Base-by-base conservation (phyloP, 1,140 invertebrate species). In the Dreissena rostriformis region DNA sequence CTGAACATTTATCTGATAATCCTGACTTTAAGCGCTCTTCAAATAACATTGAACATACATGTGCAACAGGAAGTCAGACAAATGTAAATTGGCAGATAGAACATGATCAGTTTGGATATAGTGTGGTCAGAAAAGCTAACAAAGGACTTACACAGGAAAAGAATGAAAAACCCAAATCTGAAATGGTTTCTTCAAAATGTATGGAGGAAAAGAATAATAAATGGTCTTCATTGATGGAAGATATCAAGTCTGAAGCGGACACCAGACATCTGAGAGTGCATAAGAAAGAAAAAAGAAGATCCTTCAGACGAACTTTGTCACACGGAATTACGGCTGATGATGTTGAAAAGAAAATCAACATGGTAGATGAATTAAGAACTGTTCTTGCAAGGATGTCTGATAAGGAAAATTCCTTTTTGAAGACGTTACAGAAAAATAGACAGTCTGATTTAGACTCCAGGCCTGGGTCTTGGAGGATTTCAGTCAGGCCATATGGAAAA, bases 21-120 rank as follows among this genome's bases (percentile, higher is more conserved):
- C 8, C 39, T 39, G 39, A 39, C 39, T 39, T 2, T 39, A 39
- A 39, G 39, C 2, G 4, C 39, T 39, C 39, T 39, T 39, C 8
- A 39, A 39, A 39, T 39, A 39, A 39, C 39, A 39, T 39, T 39
- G 8, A 39, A 2, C 39, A 39, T 5, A 39, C 39, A 39, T 39
- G 39, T 39, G 4, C 39, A 39, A 39, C 39, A 39, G 39, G 39
- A 39, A 8, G 39, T 39, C 39, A 39, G 39, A 39, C 39, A 39
- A 39, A 39, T 39, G 39, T 39, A 8, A 39, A 39, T 39, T 39
- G 39, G 2, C 39, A 39, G 39, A 39, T 61, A 6, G 14, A 22
- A 67, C 79, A 82, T 66, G 79, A 82, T 66, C 63, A 74, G 11
- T 82, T 73, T 82, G 79, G 63, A 28, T 82, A 82, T 82, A 70